These are phyloP conservation scores for Passerina amoena DNA, from an alignment of 2,113 vertebrate genomes.

Conservation along the genomic window DNA sequence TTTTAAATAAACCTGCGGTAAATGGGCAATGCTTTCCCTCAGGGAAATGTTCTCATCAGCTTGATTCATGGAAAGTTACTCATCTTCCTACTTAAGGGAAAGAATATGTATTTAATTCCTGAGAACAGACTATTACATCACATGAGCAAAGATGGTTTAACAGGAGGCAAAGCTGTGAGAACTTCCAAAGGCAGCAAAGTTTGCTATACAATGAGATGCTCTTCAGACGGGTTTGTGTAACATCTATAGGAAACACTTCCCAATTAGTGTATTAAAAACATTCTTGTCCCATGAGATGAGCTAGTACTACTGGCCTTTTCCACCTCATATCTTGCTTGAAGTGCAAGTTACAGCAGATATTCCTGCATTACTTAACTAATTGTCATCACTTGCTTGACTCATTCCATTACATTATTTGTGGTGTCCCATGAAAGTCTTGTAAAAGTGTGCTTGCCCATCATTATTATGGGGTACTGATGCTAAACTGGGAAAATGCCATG, in stretches of 20 bases:
- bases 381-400: constrained; percentile 27
- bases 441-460: constrained; percentile 12
- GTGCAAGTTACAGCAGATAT: constrained; percentile 35
- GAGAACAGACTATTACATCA: constrained; percentile 5
- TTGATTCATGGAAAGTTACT: constrained; percentile 43
- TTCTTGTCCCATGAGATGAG: background rate
- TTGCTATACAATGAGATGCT: background rate
- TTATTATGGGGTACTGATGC: background rate
- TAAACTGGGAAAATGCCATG: background rate
- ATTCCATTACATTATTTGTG: constrained; percentile 3
- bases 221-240: background rate
- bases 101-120: background rate
- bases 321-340: background rate
- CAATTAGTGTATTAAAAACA: background rate
- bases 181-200: background rate
- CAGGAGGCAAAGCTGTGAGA: background rate
- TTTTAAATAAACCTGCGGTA: background rate
- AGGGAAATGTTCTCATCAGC: background rate
- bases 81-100: constrained; percentile 6
- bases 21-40: background rate
- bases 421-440: background rate
- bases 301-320: background rate
- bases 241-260: background rate
- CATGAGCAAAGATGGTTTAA: background rate
- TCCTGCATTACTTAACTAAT: background rate